Base-by-base conservation (phyloP, 2,113 vertebrate genomes). In the Procavia capensis region DNA sequence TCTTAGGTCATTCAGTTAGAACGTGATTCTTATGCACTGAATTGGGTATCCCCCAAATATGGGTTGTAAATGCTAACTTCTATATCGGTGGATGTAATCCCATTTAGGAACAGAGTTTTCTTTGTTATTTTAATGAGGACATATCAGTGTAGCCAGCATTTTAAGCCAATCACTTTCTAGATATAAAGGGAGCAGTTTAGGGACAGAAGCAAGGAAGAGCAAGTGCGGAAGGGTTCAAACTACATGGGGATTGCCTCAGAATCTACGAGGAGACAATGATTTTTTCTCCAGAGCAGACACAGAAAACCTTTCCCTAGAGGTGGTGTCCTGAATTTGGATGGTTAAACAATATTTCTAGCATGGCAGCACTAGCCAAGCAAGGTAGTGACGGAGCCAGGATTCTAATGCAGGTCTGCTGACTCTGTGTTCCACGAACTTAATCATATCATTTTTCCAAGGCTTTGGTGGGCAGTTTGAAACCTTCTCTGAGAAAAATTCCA, bases 381-480 rank as follows among this genome's bases (percentile, higher is more conserved):
- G 68, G 36, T n/a, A 70, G 36, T 70, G 7, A 22, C 72, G 16
- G 29, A 70, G 7, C n/a, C 57, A 43, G 68, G n/a, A 74, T 34
- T 78, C 45, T 57, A 81, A 80, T 3, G 2, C 68, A 36, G 70
- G 19, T 59, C 93, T 66, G 8, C 9, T 29, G 76, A 95, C 64
- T 54, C 90, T 22, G 34, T 34, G 74, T 68, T 45, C 54, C 25
- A 64, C 22, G 5, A 17, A 25, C 8, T 9, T 83, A 94, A 64
- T 20, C 9, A 64, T 25, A 76, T 10, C 34, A 85, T 76, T 96
- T 93, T 84, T 91, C 87, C 80, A 9, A 2, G 34, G 25, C 68
- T 85, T 76, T 84, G 41, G 83, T 64, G 59, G 43, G 41, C 39
- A 70, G 80, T 64, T 89, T 89, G 47, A 91, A 82, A 78, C 84